phyloP scores from a whole-genome alignment of 2,797 vertebrate genomes.

The Kryptolebias ocellatus region DNA sequence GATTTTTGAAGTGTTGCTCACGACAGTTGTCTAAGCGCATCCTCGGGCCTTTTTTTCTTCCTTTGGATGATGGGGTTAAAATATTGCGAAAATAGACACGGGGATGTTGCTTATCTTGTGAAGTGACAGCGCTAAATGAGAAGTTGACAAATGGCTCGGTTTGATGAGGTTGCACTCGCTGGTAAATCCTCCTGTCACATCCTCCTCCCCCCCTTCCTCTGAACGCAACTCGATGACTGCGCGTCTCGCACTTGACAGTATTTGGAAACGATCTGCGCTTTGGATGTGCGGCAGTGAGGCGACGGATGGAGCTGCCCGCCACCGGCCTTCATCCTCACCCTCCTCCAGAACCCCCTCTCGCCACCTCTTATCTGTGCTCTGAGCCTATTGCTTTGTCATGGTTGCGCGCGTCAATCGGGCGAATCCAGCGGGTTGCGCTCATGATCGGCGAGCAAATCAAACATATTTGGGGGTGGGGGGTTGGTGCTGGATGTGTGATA shows the following conservation, averaged over 20 bases:
- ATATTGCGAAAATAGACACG: conserved; percentile 31
- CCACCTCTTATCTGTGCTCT: conserved; percentile 3
- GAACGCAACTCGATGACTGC: conserved; percentile 68
- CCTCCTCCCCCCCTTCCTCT: conserved; percentile 25
- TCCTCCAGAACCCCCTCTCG: neutral
- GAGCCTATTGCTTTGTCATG: conserved; percentile 69
- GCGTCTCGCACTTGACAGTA: conserved; percentile 54
- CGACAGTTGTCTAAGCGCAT: conserved; percentile 67
- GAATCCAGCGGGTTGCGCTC: conserved; percentile 42
- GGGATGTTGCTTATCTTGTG: conserved; percentile 54
- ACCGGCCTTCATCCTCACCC: conserved; percentile 37
- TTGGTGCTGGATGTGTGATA: conserved; percentile 49
- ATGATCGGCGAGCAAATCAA: conserved; percentile 51
- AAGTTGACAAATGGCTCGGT: conserved; percentile 51
- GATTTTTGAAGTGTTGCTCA: conserved; percentile 63
- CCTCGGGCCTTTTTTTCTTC: conserved; percentile 50
- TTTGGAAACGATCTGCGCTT: conserved; percentile 46
- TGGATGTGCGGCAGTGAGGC: conserved; percentile 31
- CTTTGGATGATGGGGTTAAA: conserved; percentile 21
- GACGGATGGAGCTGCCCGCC: conserved; percentile 47
- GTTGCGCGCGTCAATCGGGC: conserved; percentile 44
- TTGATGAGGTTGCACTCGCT: conserved; percentile 41
- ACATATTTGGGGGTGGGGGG: conserved; percentile 11
- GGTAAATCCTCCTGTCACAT: conserved; percentile 61
- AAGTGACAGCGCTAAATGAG: conserved; percentile 44